These are phyloP conservation scores for Lordiphosa mommai DNA, from an alignment of 1,140 invertebrate species.

Conservation along the genomic window DNA sequence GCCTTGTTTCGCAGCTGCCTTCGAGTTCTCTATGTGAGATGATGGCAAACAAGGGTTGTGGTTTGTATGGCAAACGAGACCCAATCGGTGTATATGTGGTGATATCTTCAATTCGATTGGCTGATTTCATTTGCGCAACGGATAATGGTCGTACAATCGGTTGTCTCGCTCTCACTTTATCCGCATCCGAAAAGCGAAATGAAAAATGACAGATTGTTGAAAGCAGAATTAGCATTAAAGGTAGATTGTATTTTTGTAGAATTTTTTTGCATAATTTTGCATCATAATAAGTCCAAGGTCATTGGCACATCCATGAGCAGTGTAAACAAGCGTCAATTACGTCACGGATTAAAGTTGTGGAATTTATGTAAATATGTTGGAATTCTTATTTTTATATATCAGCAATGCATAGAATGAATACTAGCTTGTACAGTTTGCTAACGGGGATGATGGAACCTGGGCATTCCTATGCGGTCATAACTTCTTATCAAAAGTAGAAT, in stretches of 20 bases:
- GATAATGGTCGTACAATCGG: constrained; percentile 31
- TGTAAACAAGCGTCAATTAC: constrained; percentile 10
- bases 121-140: constrained; percentile 8
- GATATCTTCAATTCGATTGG: constrained; percentile 39
- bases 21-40: not conserved
- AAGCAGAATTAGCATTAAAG: constrained; percentile 23
- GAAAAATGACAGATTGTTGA: constrained; percentile 50
- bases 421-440: too few relatives aligned
- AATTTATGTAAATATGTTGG: too few relatives aligned
- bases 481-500: too few relatives aligned
- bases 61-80: constrained; percentile 1
- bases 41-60: constrained; percentile 20
- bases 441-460: too few relatives aligned
- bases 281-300: constrained; percentile 55
- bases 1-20: not conserved
- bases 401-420: too few relatives aligned
- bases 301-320: constrained; percentile 16
- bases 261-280: constrained; percentile 51
- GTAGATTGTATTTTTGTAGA: constrained; percentile 7
- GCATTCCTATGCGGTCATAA: too few relatives aligned
- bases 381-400: too few relatives aligned
- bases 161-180: constrained; percentile 60
- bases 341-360: too few relatives aligned
- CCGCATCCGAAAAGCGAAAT: constrained; percentile 20
- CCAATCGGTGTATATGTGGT: constrained; percentile 16